Percentiles rank a stretch among this genome's conserved stretches.
Conservation (phyloP, 2,113 vertebrate species). For the Pogonocichla stellata region DNA sequence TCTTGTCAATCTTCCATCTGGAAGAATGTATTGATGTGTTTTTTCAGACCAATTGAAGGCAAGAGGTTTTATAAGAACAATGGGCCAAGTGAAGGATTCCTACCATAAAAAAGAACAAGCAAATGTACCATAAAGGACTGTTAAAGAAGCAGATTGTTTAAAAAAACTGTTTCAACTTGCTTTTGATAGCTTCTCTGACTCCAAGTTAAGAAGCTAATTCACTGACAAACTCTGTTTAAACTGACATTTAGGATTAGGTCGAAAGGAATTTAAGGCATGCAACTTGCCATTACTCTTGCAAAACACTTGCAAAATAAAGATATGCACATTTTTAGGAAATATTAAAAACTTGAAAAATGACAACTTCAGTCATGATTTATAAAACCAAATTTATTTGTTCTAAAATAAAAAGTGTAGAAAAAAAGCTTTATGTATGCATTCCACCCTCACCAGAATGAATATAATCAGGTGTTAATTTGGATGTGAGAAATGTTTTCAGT, state of each 20-base stretch:
- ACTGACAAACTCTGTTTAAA: background rate
- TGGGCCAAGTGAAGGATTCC: background rate
- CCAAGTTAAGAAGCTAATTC: background rate
- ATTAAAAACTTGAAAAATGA: background rate
- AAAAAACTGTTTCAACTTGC: background rate
- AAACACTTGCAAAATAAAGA: background rate
- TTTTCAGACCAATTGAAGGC: background rate
- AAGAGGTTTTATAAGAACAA: background rate
- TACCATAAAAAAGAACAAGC: background rate
- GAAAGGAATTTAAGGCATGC: background rate
- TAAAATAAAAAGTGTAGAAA: background rate
- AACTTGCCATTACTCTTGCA: background rate
- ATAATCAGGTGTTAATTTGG: constrained; percentile 18
- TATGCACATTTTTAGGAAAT: background rate
- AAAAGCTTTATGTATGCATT: background rate
- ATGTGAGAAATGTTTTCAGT: background rate
- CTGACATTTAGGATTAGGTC: background rate
- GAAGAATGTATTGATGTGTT: background rate
- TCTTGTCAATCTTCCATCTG: background rate
- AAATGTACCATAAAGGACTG: background rate
- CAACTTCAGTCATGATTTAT: background rate
- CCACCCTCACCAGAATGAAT: background rate
- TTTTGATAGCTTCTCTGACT: background rate
- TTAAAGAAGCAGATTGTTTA: background rate
- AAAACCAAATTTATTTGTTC: background rate